Base-by-base conservation (phyloP, 23 tunicate species). In the Halocynthia roretzi region DNA sequence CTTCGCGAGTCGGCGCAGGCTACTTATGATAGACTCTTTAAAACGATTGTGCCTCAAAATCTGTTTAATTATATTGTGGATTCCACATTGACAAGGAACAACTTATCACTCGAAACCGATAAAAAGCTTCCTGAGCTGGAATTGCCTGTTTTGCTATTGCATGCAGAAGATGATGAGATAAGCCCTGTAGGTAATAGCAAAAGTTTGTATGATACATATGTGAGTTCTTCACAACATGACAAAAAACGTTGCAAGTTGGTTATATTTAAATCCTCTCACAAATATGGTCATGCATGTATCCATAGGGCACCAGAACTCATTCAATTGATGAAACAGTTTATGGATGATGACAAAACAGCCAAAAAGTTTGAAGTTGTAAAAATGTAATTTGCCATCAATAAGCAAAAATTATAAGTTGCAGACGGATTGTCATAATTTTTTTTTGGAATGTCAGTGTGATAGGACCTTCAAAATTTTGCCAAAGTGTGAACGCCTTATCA, bases 151-250 rank as follows among this genome's bases (percentile, higher is more conserved):
- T n/a, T 92, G 56, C 69, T 92, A 5, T 57, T 92, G 69, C 98
- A 92, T 73, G 92, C 98, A 0, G 70, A 82, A 73, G 98, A 92
- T 79, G 98, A 92, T 56, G 53, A 6, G 6, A 86, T 67, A 63
- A 82, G 86, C 20, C 80, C 62, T 7, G 79, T 55, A 48, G 61
- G 78, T 10, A 72, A 87, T 44, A 85, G 92, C 7, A 65, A 69
- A 65, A 78, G 83, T 51, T 62, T 92, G 20, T 86, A 53, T 61
- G 77, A 77, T 10, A 70, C 50, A 73, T 61, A 50, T 71, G 64
- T 31, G 44, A 54, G 70, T 52, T 49, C 55, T n/a, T 14, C 50
- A n/a, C 55, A 67, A 49, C 55, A 68, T 11, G 22, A 22, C 44
- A 48, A 62, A n/a, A 20, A 10, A 56, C 22, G 17, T 52, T 15